Base-by-base conservation (phyloP, 2,888 invertebrate genomes). In the Eupithecia exiguata region DNA sequence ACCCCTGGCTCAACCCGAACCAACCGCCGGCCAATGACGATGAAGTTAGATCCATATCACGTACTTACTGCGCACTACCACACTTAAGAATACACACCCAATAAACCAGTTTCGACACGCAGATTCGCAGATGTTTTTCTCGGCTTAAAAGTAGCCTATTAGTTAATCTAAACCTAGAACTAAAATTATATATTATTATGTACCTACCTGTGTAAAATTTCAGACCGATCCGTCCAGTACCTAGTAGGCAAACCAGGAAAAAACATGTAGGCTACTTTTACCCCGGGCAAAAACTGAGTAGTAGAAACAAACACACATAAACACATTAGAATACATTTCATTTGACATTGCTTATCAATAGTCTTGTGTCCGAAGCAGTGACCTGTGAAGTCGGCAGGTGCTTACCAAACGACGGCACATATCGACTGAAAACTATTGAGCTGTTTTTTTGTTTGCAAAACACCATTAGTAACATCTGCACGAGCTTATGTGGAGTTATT, bases 1-100 rank as follows among this genome's bases (percentile, higher is more conserved):
- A 97, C 87, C 84, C 94, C 38, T 97, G 97, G 97, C 94, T 96
- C 75, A 91, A 87, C 76, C 92, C 92, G 9, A 90, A 88, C 83
- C 92, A 90, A 78, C 78, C 87, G 3, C 76, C 85, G n/a, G 72
- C 85, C 1, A 93, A 88, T 83, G 89, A 92, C 36, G 92, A 92
- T 78, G 92, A 93, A 72, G 80, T 80, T 69, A 36, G 66, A 46
- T 46, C 5, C 46, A 18, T 46, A 46, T 43, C 12, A 40, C 40
- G 1, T 12, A 40, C 40, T 1, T 12, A 12, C 12, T 36, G 18
- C 6, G 18, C 46, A 46, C 46, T n/a, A 46, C n/a, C 18, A 46
- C n/a, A 46, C 46, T n/a, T 46, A n/a, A n/a, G n/a, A n/a, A 46
- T 46, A 46, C n/a, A n/a, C n/a, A n/a, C n/a, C n/a, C n/a, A 2